These are phyloP conservation scores for Gymnoscopelus microlampas DNA, from an alignment of 2,797 vertebrate species.

Conservation along the genomic window DNA sequence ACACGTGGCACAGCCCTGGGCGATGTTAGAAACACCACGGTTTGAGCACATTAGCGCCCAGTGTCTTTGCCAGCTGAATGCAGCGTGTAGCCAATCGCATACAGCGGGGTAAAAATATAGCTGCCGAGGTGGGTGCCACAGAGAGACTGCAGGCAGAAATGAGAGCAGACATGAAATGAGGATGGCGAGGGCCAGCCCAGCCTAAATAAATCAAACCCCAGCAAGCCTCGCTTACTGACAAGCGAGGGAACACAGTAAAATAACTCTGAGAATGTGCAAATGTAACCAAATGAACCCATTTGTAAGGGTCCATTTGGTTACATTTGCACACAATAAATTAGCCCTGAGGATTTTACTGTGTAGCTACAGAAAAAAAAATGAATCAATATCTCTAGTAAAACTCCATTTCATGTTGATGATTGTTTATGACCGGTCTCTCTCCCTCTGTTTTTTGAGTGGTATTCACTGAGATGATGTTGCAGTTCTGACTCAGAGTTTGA, in stretches of 20 bases:
- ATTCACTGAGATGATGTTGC: conserved; percentile 29
- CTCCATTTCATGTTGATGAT: conserved; percentile 76
- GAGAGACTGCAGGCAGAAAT: conserved; percentile 25
- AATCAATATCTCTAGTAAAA: conserved; percentile 74
- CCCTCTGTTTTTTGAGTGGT: conserved; percentile 27
- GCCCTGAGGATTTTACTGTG: too few relatives aligned
- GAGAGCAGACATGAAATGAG: conserved; percentile 51
- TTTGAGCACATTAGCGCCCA: neutral
- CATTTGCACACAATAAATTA: too few relatives aligned
- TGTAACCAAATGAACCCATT: too few relatives aligned
- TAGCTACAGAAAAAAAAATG: conserved; percentile 48
- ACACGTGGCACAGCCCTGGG: conserved; percentile 10
- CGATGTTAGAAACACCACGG: neutral
- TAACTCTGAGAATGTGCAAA: too few relatives aligned
- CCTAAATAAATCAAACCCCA: conserved; percentile 62
- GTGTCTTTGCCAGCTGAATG: neutral
- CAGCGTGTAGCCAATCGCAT: conserved; percentile 5
- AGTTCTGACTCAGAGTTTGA: conserved; percentile 13
- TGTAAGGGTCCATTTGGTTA: too few relatives aligned
- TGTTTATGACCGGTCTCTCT: conserved; percentile 59
- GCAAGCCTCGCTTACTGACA: conserved; percentile 46
- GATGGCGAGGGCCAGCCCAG: conserved; percentile 41
- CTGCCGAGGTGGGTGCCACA: conserved; percentile 27
- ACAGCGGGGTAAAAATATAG: conserved; percentile 26
- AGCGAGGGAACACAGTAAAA: conserved; percentile 22